Percentiles rank a stretch among this genome's conserved stretches.
Evolutionary conservation across 2,888 invertebrate species (phyloP).

Genomic region (Macrostomum cliftonense): DNA sequence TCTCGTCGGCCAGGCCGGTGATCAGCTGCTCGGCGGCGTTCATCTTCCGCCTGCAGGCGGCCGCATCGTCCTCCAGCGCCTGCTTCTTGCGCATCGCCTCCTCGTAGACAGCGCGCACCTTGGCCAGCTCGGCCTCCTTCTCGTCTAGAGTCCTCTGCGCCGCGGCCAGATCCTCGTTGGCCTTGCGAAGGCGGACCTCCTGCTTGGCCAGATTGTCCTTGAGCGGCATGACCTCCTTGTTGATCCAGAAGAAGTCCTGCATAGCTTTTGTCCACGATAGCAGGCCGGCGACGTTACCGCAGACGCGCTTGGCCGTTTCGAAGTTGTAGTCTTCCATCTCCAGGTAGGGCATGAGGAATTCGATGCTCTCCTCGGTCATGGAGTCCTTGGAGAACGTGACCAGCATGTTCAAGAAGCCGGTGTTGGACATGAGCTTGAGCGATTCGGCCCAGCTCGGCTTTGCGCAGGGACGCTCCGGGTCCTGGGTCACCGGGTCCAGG

Average conservation of each 20-base stretch:
- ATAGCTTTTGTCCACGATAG: constrained; percentile 37
- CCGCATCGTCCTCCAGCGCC: constrained; percentile 23
- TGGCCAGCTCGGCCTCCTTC: constrained; percentile 32
- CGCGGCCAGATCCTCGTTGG: constrained; percentile 30
- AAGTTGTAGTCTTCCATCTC: constrained; percentile 33
- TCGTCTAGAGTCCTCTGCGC: constrained; percentile 35
- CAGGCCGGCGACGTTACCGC: constrained; percentile 38
- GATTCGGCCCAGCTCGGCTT: constrained; percentile 37
- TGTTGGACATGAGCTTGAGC: constrained; percentile 32
- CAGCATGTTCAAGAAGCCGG: constrained; percentile 43
- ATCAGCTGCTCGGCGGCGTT: constrained; percentile 31
- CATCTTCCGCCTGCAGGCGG: constrained; percentile 35
- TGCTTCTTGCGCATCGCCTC: constrained; percentile 14
- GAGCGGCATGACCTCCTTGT: constrained; percentile 38
- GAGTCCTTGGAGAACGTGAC: constrained; percentile 61
- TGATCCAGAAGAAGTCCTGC: constrained; percentile 35
- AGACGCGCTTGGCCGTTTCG: constrained; percentile 34
- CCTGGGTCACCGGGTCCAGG: constrained; percentile 22
- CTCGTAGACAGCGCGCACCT: constrained; percentile 33
- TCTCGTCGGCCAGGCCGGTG: constrained; percentile 33
- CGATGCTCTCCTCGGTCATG: constrained; percentile 38
- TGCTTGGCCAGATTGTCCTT: constrained; percentile 45
- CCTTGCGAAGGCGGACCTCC: constrained; percentile 41
- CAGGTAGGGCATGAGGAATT: constrained; percentile 33
- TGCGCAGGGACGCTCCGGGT: constrained; percentile 25